These are phyloP conservation scores for Synergus laeviventris DNA, from an alignment of 2,888 invertebrate species.

Conservation along the genomic window DNA sequence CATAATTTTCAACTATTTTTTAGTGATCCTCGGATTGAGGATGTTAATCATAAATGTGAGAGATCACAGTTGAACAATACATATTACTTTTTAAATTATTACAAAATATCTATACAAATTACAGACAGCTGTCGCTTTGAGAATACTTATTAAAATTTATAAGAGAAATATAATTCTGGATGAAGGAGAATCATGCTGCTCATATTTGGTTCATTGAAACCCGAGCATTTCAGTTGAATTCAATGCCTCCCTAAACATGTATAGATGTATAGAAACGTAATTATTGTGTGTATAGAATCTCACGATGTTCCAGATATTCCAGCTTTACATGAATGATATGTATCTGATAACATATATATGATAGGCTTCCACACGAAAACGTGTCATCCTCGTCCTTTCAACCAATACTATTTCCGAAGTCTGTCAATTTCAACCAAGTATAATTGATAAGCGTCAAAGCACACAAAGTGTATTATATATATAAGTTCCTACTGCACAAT, in stretches of 20 bases:
- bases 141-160: not conserved
- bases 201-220: conserved; percentile 18
- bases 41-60: no score
- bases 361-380: conserved; percentile 4
- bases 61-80: no score
- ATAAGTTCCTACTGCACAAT: not conserved
- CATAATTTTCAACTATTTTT: no score
- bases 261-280: conserved; percentile 7
- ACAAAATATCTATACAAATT: not conserved
- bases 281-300: conserved; percentile 18
- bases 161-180: not conserved
- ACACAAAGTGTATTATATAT: not conserved
- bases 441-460: conserved; percentile 20
- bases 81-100: no score
- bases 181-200: not conserved
- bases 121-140: not conserved
- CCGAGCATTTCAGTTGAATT: conserved; percentile 3
- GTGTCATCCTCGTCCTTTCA: conserved; percentile 25
- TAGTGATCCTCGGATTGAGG: no score
- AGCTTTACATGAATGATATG: conserved; percentile 21
- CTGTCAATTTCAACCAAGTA: conserved; percentile 20
- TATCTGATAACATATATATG: conserved; percentile 31
- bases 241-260: not conserved
- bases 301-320: conserved; percentile 37
- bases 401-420: conserved; percentile 29